Conservation (phyloP, 2,113 vertebrate species). For the Willisornis vidua region DNA sequence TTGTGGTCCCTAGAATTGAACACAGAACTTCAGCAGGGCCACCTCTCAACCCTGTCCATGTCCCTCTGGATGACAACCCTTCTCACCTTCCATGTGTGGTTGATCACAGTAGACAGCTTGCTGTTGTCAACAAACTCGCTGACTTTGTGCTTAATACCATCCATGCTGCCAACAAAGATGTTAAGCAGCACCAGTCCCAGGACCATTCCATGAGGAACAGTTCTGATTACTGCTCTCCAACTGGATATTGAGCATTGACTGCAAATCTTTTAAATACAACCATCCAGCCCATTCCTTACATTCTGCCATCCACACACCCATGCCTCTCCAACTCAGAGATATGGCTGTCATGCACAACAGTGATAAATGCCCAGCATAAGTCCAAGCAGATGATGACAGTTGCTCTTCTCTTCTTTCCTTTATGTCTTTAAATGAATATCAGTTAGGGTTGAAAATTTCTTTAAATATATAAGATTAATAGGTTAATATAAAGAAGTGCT, state of each 20-base stretch:
- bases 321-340: not conserved
- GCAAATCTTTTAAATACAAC: not conserved
- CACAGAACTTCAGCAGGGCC: accelerated
- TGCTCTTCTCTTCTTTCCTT: not conserved
- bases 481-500: not conserved
- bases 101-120: not conserved
- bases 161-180: not conserved
- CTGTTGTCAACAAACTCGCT: not conserved
- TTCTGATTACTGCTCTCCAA: not conserved
- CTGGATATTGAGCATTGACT: not conserved
- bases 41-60: not conserved
- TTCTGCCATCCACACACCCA: too few relatives aligned
- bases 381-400: not conserved
- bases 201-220: not conserved
- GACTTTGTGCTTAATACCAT: not conserved
- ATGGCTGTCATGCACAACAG: not conserved
- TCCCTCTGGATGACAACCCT: not conserved
- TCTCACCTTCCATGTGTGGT: not conserved
- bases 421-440: not conserved
- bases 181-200: too few relatives aligned
- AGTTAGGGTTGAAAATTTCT: not conserved
- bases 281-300: not conserved
- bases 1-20: too few relatives aligned
- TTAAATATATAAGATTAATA: not conserved
- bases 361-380: not conserved